Conservation (phyloP, 2,113 vertebrate genomes). For the Ellobius talpinus region DNA sequence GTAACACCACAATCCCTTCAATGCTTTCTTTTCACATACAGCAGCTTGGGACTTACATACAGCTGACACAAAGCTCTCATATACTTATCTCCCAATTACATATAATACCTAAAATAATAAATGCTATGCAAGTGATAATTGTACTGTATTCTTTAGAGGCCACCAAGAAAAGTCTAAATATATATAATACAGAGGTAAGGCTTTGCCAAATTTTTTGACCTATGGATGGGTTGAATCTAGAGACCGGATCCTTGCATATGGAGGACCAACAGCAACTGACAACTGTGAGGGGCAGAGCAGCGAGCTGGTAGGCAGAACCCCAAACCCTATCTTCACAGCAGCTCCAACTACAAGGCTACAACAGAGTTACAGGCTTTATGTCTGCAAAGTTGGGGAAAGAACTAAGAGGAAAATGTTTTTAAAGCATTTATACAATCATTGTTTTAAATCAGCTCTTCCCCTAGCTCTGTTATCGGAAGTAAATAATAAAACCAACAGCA, state of each 20-base stretch:
- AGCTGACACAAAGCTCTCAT: not conserved
- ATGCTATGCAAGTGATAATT: not conserved
- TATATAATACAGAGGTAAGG: not conserved
- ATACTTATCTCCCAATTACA: not conserved
- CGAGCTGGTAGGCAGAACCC: not conserved
- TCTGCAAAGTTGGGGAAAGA: not conserved
- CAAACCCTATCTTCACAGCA: not conserved
- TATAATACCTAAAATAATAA: not conserved
- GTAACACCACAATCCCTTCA: not conserved
- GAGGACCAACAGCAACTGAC: not conserved
- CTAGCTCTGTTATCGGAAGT: not conserved
- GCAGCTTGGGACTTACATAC: not conserved
- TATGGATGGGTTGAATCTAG: fast-evolving
- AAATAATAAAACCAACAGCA: not conserved
- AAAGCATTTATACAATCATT: not conserved
- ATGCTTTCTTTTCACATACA: not conserved
- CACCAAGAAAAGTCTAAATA: not conserved
- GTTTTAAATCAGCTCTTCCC: constrained; percentile 1
- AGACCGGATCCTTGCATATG: not conserved
- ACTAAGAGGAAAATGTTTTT: not conserved
- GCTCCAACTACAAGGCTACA: not conserved
- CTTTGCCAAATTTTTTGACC: not conserved
- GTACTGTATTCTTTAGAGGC: not conserved
- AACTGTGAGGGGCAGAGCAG: fast-evolving
- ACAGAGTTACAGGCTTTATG: not conserved